Percentiles rank a stretch among this genome's conserved stretches.
phyloP scores from a whole-genome alignment of 2,113 vertebrate genomes.

The Puma concolor region DNA sequence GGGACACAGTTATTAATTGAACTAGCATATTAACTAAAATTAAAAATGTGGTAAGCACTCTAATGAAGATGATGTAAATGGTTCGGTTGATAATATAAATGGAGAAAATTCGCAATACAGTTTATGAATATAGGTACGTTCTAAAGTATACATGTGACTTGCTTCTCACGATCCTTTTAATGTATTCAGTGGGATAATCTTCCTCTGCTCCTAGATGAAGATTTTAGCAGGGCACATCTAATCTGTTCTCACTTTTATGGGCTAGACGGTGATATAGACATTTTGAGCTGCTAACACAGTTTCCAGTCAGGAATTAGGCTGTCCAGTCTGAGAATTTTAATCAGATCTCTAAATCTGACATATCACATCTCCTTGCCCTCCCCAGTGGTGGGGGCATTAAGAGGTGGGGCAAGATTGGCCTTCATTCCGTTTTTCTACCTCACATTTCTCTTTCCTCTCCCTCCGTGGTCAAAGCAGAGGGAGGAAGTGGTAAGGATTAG shows the following conservation, averaged over 20 bases:
- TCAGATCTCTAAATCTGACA: not conserved
- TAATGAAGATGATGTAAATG: not conserved
- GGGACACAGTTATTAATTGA: not conserved
- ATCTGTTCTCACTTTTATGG: not conserved
- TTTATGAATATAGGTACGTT: not conserved
- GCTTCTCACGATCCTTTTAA: not conserved
- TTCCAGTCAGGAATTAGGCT: not conserved
- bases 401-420: not conserved
- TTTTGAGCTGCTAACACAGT: not conserved
- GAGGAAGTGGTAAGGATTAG: not conserved
- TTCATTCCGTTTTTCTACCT: not conserved
- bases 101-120: not conserved
- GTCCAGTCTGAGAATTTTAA: not conserved
- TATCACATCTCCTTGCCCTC: not conserved
- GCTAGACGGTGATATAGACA: not conserved
- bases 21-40: not conserved
- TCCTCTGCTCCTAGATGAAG: not conserved
- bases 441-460: not conserved
- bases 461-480: not conserved
- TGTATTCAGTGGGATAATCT: not conserved
- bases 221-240: not conserved
- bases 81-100: not conserved
- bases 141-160: not conserved
- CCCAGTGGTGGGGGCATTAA: not conserved
- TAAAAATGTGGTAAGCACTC: not conserved